Evolutionary conservation across 53 echinoderm and acorn worm species (phyloP), one percentile per base, ranked within the genome.

Genomic region (Paelopatides confundens): DNA sequence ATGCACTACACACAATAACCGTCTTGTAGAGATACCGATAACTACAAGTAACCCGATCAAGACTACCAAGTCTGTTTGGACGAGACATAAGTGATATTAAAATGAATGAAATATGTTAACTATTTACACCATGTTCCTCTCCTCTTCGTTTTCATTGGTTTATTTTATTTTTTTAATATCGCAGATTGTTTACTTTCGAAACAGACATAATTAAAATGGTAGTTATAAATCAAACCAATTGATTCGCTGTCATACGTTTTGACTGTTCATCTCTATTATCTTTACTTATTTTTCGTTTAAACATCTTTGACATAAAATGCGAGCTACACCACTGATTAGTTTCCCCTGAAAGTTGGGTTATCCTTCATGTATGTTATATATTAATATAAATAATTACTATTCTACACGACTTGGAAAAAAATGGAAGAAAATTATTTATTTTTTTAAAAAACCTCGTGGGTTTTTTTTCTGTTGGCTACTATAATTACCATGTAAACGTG

Each of bases 361-460:
- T n/a, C 21, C 0, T 58, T 58, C 26, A 21, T n/a, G 58, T 58
- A 21, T 23, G 11, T 7, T 43, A 43, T 29, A 21, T 71, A 39
- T 74, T 40, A n/a, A 43, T 74, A 74, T 74, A 40, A 74, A 74
- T 74, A 74, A 39, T 40, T 40, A 24, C 71, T 38, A 74, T 40
- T 74, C 74, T 39, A 74, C 43, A 40, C 2, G 26, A 35, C 36
- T 39, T 36, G 26, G 27, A 47, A 46, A 74, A 46, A 71, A 74
- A 46, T 39, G 70, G 39, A 27, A 43, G 46, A 74, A 46, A 21
- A 46, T 21, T 39, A 26, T 58, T 18, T 6, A 46, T 21, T 39
- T 39, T 58, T 18, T 6, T 6, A 58, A 58, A 58, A 21, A 2
- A 58, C 21, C n/a, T 58, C 58, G 43, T 43, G 5, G 58, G 58